phyloP scores from a whole-genome alignment of 1,140 invertebrate genomes.

The Latrodectus geometricus region DNA sequence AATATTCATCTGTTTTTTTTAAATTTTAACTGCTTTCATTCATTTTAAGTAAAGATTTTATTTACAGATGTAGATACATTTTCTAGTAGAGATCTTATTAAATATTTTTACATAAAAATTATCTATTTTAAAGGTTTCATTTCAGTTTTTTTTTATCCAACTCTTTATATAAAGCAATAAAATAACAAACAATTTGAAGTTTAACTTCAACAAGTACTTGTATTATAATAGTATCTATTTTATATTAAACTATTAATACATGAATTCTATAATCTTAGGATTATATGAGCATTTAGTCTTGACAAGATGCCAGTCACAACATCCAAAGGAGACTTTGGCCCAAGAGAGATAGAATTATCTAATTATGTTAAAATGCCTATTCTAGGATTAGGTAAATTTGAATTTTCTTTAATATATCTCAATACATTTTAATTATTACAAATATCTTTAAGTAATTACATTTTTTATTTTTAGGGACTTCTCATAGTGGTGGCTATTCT shows the following conservation, averaged over 20 bases:
- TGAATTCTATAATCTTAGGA: constrained; percentile 22
- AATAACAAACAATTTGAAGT: no score
- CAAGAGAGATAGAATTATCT: constrained; percentile 60
- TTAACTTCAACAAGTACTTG: no score
- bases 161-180: background rate
- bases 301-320: constrained; percentile 58
- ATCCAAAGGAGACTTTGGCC: constrained; percentile 62
- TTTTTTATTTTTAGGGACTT: constrained; percentile 67
- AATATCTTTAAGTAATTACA: background rate
- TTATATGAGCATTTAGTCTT: constrained; percentile 50
- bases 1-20: no score
- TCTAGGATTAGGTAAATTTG: constrained; percentile 60
- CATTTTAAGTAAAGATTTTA: no score
- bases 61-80: no score
- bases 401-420: background rate
- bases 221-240: background rate
- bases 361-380: constrained; percentile 63
- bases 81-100: no score
- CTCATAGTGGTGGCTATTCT: constrained; percentile 70
- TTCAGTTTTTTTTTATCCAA: background rate
- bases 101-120: background rate
- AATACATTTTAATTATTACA: background rate
- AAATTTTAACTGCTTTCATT: no score
- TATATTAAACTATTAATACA: constrained; percentile 2
- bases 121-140: background rate